Base-by-base conservation (phyloP, 2,888 invertebrate species). In the Microplitis deprimator region DNA sequence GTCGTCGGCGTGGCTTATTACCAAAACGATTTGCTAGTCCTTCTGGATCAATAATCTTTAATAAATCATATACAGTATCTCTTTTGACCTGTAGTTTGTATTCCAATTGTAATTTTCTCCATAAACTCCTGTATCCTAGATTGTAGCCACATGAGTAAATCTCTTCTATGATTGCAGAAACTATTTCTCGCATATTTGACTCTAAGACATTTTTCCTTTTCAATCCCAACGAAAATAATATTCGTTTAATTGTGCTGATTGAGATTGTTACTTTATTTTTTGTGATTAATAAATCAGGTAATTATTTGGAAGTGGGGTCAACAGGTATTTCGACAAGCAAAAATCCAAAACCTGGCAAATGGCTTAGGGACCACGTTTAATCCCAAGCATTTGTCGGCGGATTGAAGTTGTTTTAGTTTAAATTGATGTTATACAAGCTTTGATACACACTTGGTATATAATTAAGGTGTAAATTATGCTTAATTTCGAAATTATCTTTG, bases 81-180 rank as follows among this genome's bases (percentile, higher is more conserved):
- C 68, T 20, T 20, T 65, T 65, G 5, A 65, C 29, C 5, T 20
- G 17, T 5, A 65, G 65, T 6, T 65, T 20, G 7, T 68, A 68
- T 39, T 68, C 7, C 16, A 10, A n/a, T 40, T 68, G 29, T 13
- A 68, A 68, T 39, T 68, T 68, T 40, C 13, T 38, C 68, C 68
- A 68, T n/a, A 68, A 68, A 68, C 68, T 68, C 38, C 39, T 13
- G 40, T 68, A 68, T 68, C 68, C 68, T 40, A 68, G 38, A 13
- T 68, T 68, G 38, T 68, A 68, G 1, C 68, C 40, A 39, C 40
- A 68, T 0, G 68, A 68, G 38, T 68, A n/a, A 6, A 68, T 16
- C 16, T 68, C 40, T 39, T 68, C 40, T 38, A 68, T n/a, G 8
- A 68, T 68, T 39, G 68, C 68, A 39, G 68, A 0, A 40, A 68